A percentile compares a stretch with the other conserved stretches of the same genome.
phyloP scores from a whole-genome alignment of 1,140 invertebrate species.

The Zaprionus lachaisei region DNA sequence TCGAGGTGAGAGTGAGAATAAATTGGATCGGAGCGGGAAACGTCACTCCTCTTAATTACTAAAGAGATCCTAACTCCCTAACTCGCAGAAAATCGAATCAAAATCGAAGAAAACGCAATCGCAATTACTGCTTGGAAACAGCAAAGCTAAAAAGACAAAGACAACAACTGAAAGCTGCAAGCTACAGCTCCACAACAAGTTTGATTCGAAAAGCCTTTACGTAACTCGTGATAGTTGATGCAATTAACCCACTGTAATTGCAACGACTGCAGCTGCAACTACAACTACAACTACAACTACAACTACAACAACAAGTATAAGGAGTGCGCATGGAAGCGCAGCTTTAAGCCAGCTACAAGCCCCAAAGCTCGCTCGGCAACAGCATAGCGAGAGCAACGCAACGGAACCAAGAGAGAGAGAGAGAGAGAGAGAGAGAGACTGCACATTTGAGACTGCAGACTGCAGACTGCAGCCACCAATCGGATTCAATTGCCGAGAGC shows the following conservation, averaged over 20 bases:
- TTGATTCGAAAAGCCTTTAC: conserved; percentile 58
- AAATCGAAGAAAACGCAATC: conserved; percentile 54
- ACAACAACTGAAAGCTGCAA: conserved; percentile 26
- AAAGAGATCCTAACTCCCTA: conserved; percentile 15
- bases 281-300: not conserved
- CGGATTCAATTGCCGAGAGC: conserved; percentile 21
- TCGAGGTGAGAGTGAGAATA: conserved; percentile 2
- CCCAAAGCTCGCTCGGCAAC: conserved; percentile 58
- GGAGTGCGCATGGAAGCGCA: conserved; percentile 28
- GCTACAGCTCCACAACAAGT: conserved; percentile 1
- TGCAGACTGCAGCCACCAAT: conserved; percentile 46
- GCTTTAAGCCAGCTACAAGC: conserved; percentile 38
- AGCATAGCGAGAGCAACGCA: conserved; percentile 27
- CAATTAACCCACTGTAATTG: conserved; percentile 37
- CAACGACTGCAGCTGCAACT: conserved; percentile 4
- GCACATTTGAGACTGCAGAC: too few species aligned
- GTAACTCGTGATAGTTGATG: conserved; percentile 58
- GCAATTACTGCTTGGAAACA: conserved; percentile 37
- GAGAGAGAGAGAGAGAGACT: conserved; percentile 24
- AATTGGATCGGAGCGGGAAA: conserved; percentile 40
- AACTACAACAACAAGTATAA: conserved; percentile 6
- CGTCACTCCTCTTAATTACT: not conserved
- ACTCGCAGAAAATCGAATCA: conserved; percentile 60
- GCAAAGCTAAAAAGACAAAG: conserved; percentile 41
- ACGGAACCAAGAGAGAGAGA: conserved; percentile 9